These are phyloP conservation scores for Arctocebus calabarensis DNA, from an alignment of 2,797 vertebrate species.

Conservation along the genomic window DNA sequence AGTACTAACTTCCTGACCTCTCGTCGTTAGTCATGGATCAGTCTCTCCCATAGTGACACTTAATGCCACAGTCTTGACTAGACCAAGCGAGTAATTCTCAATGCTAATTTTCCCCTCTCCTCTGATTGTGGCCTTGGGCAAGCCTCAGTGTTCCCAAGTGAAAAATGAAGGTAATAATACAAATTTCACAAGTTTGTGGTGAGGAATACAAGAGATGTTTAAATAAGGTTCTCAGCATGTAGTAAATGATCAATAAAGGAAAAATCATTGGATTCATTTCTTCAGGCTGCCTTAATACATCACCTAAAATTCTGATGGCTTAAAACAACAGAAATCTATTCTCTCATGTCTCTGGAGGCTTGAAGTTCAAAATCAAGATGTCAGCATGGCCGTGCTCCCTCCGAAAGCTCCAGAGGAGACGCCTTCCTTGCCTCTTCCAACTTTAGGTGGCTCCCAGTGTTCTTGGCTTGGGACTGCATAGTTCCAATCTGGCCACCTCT, in stretches of 20 bases:
- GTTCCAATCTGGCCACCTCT: not conserved
- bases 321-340: not conserved
- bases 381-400: fast-evolving
- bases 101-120: not conserved
- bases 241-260: not conserved
- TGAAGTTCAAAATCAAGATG: not conserved
- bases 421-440: not conserved
- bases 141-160: not conserved
- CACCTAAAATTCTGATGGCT: not conserved
- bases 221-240: not conserved
- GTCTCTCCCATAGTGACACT: not conserved
- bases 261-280: not conserved
- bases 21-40: not conserved
- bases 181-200: not conserved
- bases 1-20: not conserved
- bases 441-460: too few relatives aligned
- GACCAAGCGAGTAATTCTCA: not conserved
- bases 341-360: not conserved
- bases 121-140: not conserved
- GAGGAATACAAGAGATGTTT: not conserved
- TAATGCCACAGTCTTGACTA: not conserved
- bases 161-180: not conserved
- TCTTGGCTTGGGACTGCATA: not conserved
- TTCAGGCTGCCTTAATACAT: not conserved
- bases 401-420: not conserved